Percentiles rank a stretch among this genome's conserved stretches.
Conservation (phyloP, 35 echinoderm and acorn worm genomes). For the Apostichopus californicus region DNA sequence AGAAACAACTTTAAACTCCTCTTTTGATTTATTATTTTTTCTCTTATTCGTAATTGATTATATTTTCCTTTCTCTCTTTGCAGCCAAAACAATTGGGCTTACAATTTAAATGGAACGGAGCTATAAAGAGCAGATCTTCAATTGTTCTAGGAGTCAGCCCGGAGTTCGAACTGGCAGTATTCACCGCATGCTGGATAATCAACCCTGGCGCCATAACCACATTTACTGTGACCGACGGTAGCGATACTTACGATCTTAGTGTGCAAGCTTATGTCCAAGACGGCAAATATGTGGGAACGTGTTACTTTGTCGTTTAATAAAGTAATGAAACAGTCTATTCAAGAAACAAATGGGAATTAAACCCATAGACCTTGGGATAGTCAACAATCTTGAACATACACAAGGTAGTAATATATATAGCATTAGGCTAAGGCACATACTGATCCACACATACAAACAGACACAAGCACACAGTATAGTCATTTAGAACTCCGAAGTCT, state of each 20-base stretch:
- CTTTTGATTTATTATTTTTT: background rate
- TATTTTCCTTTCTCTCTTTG: background rate
- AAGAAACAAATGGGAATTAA: too few species aligned
- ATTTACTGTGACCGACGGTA: constrained; percentile 1
- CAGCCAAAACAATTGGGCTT: constrained; percentile 61
- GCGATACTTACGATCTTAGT: background rate
- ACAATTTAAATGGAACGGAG: constrained; percentile 71
- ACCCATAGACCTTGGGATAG: too few species aligned
- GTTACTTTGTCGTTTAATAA: constrained; percentile 26
- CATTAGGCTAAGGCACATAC: too few species aligned
- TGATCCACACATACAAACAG: too few species aligned
- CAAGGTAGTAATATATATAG: too few species aligned
- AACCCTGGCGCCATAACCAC: constrained; percentile 16
- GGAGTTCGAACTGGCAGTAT: constrained; percentile 87
- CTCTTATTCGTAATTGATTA: background rate
- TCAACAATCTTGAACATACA: too few species aligned
- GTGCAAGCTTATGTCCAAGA: constrained; percentile 40
- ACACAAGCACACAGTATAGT: too few species aligned
- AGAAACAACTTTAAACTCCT: background rate
- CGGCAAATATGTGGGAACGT: constrained; percentile 41
- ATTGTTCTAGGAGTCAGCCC: constrained; percentile 70
- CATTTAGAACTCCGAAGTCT: too few species aligned
- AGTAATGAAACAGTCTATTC: too few species aligned
- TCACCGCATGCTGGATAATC: constrained; percentile 65
- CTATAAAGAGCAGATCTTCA: constrained; percentile 59